These are phyloP conservation scores for Mercenaria mercenaria DNA, from an alignment of 1,140 invertebrate genomes.

Conservation along the genomic window DNA sequence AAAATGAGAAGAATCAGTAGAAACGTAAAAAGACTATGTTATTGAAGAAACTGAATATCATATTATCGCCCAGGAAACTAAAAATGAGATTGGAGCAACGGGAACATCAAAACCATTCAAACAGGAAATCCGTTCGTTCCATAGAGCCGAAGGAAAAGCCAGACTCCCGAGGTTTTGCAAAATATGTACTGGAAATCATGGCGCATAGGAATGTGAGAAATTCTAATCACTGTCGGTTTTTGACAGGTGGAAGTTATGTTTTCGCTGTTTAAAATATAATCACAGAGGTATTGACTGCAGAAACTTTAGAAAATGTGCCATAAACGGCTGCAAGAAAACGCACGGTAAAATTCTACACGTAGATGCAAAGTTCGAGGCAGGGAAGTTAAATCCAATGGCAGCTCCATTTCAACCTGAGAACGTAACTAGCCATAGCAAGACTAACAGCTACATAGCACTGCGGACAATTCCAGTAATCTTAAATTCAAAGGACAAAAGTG, in stretches of 20 bases:
- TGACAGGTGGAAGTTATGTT: background rate
- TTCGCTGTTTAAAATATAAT: background rate
- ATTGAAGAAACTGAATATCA: background rate
- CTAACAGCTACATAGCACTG: background rate
- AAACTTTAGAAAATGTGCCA: background rate
- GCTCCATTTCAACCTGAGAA: background rate
- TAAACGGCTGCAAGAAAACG: conserved; percentile 14
- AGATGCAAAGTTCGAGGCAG: background rate
- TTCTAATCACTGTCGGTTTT: background rate
- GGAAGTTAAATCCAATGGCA: background rate
- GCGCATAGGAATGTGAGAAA: background rate
- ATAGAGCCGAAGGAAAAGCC: no score
- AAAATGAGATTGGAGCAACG: no score
- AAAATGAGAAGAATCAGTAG: background rate
- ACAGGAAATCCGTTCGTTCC: no score
- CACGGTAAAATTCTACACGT: conserved; percentile 9
- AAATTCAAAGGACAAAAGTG: no score
- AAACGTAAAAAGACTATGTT: background rate
- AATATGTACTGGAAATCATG: conserved; percentile 4
- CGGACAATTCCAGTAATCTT: conserved; percentile 42
- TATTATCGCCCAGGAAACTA: background rate
- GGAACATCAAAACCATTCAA: no score
- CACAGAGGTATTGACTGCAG: background rate
- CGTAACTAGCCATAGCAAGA: background rate
- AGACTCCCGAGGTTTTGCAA: background rate